Base-by-base conservation (phyloP, 2,797 vertebrate species). In the Champsocephalus esox region DNA sequence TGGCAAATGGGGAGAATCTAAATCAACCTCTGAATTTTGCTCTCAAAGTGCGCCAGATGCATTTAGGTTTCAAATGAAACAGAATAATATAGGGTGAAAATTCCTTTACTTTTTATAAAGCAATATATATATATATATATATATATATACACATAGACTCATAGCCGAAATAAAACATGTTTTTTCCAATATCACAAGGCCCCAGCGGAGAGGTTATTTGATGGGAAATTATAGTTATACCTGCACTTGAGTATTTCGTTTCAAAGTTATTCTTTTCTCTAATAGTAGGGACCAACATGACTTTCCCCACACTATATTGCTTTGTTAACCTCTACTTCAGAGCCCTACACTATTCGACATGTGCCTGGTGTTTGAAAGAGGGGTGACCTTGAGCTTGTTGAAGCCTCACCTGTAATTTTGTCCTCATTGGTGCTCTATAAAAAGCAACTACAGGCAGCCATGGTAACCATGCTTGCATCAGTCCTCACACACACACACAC, bases 401-500 rank as follows among this genome's bases (percentile, higher is more conserved):
- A 5, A 70, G 38, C 55, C 60, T 83, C 28, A 28, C 28, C 28
- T 28, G 49, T 77, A 69, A 79, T 67, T 64, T 14, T 11, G 12
- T 9, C 28, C n/a, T 73, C 10, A 60, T 48, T 71, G 14, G 56
- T 10, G 46, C 12, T 41, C 28, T 28, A 28, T 28, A 28, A 28
- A 28, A 28, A 28, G 28, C 28, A 67, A 44, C 17, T 9, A 57
- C 43, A 21, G 56, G 69, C 21, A 50, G 60, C 66, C 69, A 81
- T 77, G 74, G 82, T 64, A 76, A 86, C 76, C 28, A 52, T 24
- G 60, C 21, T 34, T 14, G 49, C 57, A 78, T 24, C 48, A 60
- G 19, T 45, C 46, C 19, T 19, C n/a, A n/a, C n/a, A n/a, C 41
- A 50, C 50, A 65, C 48, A 24, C 28, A 4, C 28, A 28, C 28